These are phyloP conservation scores for Phyllopteryx taeniolatus DNA, from an alignment of 2,113 vertebrate species.

Conservation along the genomic window DNA sequence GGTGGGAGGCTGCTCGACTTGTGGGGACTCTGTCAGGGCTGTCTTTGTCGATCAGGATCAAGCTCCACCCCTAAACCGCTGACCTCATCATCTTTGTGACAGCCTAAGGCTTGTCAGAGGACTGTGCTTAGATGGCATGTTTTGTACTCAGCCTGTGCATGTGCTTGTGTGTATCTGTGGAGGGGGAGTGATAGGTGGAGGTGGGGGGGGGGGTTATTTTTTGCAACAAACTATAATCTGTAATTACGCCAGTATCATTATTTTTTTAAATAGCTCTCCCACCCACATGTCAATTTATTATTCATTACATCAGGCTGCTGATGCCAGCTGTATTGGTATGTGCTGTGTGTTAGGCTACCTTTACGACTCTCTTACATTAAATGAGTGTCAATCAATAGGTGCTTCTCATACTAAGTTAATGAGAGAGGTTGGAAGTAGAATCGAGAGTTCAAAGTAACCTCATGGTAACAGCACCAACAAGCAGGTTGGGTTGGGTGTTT, in stretches of 20 bases:
- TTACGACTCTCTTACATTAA: background rate
- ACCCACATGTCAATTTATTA: background rate
- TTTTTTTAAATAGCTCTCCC: background rate
- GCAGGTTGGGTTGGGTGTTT: background rate
- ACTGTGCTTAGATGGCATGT: constrained; percentile 62
- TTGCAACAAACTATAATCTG: background rate
- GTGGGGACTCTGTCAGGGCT: constrained; percentile 67
- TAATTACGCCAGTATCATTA: background rate
- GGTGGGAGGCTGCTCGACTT: constrained; percentile 62
- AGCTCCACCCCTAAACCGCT: constrained; percentile 62
- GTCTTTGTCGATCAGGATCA: constrained; percentile 70
- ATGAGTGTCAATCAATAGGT: background rate
- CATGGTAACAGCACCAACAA: background rate
- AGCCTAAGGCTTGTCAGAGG: constrained; percentile 64
- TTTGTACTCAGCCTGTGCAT: constrained; percentile 6
- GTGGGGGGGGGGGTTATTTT: background rate
- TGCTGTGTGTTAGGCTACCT: background rate
- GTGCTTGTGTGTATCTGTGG: background rate
- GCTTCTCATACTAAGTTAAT: background rate
- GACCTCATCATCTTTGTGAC: constrained; percentile 66
- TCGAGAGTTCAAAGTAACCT: background rate
- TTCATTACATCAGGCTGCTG: background rate
- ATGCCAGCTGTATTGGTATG: background rate
- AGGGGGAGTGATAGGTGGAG: background rate
- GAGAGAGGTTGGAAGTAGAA: background rate